Base-by-base conservation (phyloP, 1,140 invertebrate species). In the Manduca sexta region DNA sequence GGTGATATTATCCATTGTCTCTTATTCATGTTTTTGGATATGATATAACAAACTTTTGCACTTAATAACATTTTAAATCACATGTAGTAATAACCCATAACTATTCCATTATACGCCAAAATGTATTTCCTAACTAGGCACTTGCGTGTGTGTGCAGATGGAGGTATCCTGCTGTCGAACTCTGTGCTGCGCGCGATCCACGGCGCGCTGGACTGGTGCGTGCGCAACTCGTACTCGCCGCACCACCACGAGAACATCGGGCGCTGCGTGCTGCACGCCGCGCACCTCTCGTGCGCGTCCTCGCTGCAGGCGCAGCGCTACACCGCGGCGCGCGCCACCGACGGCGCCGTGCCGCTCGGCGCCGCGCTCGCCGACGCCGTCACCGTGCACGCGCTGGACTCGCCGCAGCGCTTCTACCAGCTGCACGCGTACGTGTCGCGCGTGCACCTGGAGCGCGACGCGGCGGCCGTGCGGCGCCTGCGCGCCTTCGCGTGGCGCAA, bases 221-320 rank as follows among this genome's bases (percentile, higher is more conserved):
- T 94, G 0, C 91, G 91, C 42, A 95, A 95, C 77, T 91, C 92
- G 1, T 92, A 92, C 64, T 93, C 93, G 2, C 89, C 91, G 41
- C 91, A 90, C 50, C 91, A 94, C 68, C 92, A 92, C 71, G 89
- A 94, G 64, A 96, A 95, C 85, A 87, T 97, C 56, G 95, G 94
- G 12, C 87, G 92, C 56, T 97, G 95, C 74, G 89, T 96, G 46
- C 64, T 82, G 43, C 80, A 84, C 65, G 69, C 75, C 11, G 71
- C 75, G 11, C 71, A 71, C 52, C 43, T 52, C 10, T 38, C 68
- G 7, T 81, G 74, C 52, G 34, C 56, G 1, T 6, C 58, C 4
- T 5, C 17, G 0, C 43, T 61, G 12, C 71, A 74, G 61, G 71
- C 63, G 14, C 56, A 65, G 35, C 30, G 7, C 0, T 71, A 68